Percentiles rank a stretch among this genome's conserved stretches.
phyloP scores from a whole-genome alignment of 2,797 vertebrate genomes.

The Clamator glandarius region DNA sequence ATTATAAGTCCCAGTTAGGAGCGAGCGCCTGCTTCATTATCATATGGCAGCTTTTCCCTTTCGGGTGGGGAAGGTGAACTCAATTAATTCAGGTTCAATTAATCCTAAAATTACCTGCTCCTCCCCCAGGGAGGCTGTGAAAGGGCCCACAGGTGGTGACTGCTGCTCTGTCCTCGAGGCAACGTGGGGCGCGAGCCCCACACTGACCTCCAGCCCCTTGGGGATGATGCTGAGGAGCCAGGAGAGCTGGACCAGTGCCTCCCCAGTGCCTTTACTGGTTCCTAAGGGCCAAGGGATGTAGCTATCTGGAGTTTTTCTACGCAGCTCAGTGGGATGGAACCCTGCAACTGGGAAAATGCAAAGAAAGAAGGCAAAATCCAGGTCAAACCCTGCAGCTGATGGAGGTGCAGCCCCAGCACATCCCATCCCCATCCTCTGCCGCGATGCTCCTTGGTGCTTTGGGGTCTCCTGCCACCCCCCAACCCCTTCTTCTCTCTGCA shows the following conservation, averaged over 20 bases:
- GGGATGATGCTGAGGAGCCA: not conserved
- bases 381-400: not conserved
- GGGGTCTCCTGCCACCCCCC: not conserved
- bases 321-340: not conserved
- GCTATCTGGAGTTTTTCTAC: not conserved
- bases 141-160: fast-evolving
- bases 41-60: not conserved
- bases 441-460: fast-evolving
- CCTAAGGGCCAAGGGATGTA: not conserved
- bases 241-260: not conserved
- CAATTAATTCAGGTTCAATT: conserved; percentile 63
- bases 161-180: not conserved
- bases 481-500: not conserved
- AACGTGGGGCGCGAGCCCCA: fast-evolving
- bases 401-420: no score
- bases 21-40: conserved; percentile 13
- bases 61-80: not conserved
- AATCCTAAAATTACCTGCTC: conserved; percentile 40
- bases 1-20: conserved; percentile 63
- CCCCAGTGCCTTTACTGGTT: not conserved
- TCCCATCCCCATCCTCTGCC: not conserved
- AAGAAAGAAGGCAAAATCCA: not conserved
- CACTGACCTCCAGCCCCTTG: not conserved
- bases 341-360: fast-evolving
- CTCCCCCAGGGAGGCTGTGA: not conserved